Evolutionary conservation across 2,113 vertebrate species (phyloP).

Genomic region (Arenaria interpres): DNA sequence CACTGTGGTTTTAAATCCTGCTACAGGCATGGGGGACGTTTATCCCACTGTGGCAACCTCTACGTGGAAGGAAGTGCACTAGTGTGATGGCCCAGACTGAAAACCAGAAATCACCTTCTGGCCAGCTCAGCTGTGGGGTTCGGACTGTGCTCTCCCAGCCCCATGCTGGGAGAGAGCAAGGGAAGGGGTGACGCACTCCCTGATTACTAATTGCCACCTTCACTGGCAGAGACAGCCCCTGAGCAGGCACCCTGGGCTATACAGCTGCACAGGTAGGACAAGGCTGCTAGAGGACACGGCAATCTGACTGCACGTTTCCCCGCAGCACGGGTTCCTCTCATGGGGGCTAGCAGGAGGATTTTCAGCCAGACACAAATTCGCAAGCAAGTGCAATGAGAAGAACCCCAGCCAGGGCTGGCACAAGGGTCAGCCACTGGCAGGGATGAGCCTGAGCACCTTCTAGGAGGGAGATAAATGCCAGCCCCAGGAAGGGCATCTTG

Average conservation of each 20-base stretch:
- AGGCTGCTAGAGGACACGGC: not conserved
- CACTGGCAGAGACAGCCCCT: not conserved
- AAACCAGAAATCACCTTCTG: not conserved
- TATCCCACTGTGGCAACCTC: not conserved
- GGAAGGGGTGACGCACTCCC: not conserved
- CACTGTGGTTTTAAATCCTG: not conserved
- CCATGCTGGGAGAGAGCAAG: not conserved
- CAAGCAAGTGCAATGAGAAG: not conserved
- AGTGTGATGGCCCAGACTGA: not conserved
- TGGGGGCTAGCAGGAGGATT: not conserved
- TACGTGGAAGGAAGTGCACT: not conserved
- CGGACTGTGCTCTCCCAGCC: not conserved
- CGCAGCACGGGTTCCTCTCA: rapidly evolving
- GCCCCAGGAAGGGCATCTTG: not conserved
- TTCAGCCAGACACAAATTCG: not conserved
- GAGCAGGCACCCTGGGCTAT: not conserved
- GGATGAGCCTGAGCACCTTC: not conserved
- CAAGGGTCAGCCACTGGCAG: not conserved
- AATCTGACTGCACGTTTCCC: not conserved
- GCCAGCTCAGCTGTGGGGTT: not conserved
- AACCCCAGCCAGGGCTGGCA: not conserved
- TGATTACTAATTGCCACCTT: not conserved
- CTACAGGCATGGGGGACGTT: not conserved
- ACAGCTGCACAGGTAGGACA: not conserved
- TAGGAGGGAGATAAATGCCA: not conserved